phyloP scores from a whole-genome alignment of 2,888 invertebrate species.

The Liopterus haemorrhoidalis region DNA sequence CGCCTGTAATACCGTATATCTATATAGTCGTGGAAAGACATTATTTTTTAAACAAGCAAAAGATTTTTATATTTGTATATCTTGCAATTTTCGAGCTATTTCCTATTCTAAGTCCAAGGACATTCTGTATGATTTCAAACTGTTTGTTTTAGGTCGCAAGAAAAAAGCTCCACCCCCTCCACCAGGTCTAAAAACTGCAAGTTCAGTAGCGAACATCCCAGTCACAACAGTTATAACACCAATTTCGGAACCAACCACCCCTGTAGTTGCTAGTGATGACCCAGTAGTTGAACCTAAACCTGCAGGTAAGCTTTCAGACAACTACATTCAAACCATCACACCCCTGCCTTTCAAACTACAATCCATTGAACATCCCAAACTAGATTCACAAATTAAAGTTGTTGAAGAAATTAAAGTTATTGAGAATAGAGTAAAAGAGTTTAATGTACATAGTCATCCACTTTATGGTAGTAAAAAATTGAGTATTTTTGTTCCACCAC shows the following conservation, averaged over 20 bases:
- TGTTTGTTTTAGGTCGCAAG: slow-evolving; percentile 48
- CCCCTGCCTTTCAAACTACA: slow-evolving; percentile 18
- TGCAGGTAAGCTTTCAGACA: slow-evolving; percentile 22
- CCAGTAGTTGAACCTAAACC: slow-evolving; percentile 24
- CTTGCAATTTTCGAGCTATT: slow-evolving; percentile 17
- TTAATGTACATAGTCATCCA: neutral
- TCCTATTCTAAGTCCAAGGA: slow-evolving; percentile 26
- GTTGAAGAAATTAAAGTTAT: neutral
- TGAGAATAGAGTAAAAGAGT: neutral
- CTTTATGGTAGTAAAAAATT: slow-evolving; percentile 37
- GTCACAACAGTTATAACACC: slow-evolving; percentile 28
- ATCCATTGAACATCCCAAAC: too few species aligned
- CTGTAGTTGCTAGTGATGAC: slow-evolving; percentile 44
- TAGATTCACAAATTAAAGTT: slow-evolving; percentile 1
- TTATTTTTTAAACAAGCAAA: neutral
- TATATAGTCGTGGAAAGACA: too few species aligned
- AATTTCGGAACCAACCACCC: slow-evolving; percentile 5
- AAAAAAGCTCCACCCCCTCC: slow-evolving; percentile 55
- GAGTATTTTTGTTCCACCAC: slow-evolving; percentile 42
- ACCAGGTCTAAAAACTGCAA: slow-evolving; percentile 40
- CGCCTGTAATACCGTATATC: too few species aligned
- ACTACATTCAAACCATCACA: slow-evolving; percentile 9
- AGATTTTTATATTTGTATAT: neutral
- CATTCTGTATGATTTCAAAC: slow-evolving; percentile 34
- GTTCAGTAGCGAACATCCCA: slow-evolving; percentile 37